Evolutionary conservation across 2,888 invertebrate genomes (phyloP).

Genomic region (Himalopsyche tibetana): DNA sequence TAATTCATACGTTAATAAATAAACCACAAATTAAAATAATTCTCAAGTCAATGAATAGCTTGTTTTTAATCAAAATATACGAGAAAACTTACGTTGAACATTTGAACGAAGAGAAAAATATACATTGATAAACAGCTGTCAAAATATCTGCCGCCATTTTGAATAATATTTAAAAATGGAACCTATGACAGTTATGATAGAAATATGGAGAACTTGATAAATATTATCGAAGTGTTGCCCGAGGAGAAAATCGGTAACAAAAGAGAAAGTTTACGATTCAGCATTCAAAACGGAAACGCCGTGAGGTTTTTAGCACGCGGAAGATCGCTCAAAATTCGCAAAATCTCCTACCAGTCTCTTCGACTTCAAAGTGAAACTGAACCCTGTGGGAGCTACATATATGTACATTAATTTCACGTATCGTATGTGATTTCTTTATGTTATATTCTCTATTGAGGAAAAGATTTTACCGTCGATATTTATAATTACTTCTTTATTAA

Average conservation of each 20-base stretch:
- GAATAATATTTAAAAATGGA: neutral
- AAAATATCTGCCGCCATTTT: slow-evolving; percentile 1
- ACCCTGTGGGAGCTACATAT: neutral
- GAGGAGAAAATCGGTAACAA: slow-evolving; percentile 27
- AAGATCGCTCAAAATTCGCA: slow-evolving; percentile 26
- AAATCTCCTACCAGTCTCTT: neutral
- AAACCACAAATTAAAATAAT: no score
- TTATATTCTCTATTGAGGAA: no score
- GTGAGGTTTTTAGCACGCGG: slow-evolving; percentile 25
- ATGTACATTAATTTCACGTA: no score
- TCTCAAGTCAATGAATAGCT: no score
- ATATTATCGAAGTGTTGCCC: slow-evolving; percentile 3
- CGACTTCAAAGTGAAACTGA: neutral
- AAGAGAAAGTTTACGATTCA: slow-evolving; percentile 31
- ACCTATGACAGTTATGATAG: neutral
- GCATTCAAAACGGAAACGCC: slow-evolving; percentile 20
- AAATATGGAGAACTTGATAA: neutral
- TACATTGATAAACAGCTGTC: slow-evolving; percentile 3
- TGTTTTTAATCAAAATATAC: no score
- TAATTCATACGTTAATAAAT: no score
- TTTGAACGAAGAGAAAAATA: no score
- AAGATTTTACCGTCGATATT: no score
- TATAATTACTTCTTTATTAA: no score
- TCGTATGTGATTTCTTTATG: no score
- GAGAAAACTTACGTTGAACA: no score